A percentile compares a stretch with the other conserved stretches of the same genome.
Evolutionary conservation across 2,113 vertebrate genomes (phyloP).

Genomic region (Brachyistius frenatus): DNA sequence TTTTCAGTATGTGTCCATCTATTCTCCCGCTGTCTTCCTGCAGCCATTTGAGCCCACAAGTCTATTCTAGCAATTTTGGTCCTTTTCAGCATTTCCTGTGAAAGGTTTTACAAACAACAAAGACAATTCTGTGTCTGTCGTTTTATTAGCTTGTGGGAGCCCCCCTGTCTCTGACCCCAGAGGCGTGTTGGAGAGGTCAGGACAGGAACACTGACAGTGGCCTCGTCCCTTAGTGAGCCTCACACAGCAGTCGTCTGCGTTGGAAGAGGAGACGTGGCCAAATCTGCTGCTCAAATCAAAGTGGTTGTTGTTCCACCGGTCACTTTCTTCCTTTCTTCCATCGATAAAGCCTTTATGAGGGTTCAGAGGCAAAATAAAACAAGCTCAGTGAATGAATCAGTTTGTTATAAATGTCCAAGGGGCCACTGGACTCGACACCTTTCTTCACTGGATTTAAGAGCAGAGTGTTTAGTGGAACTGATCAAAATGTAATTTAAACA

Average conservation of each 20-base stretch:
- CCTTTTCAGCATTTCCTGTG: conserved; percentile 48
- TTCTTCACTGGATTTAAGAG: conserved; percentile 2
- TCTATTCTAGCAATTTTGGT: conserved; percentile 62
- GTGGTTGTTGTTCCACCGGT: conserved; percentile 58
- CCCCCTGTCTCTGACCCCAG: conserved; percentile 65
- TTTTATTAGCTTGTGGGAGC: conserved; percentile 76
- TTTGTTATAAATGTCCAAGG: conserved; percentile 20
- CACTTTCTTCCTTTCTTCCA: conserved; percentile 24
- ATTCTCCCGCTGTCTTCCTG: conserved; percentile 34
- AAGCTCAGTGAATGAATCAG: conserved; percentile 24
- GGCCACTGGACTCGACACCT: conserved; percentile 11
- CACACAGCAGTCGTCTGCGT: conserved; percentile 63
- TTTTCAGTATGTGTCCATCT: conserved; percentile 54
- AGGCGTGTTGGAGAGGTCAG: conserved; percentile 65
- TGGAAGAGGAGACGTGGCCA: conserved; percentile 58
- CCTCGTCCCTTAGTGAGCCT: conserved; percentile 51
- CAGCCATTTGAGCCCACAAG: conserved; percentile 63
- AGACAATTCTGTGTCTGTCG: conserved; percentile 64
- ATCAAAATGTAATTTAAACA: not conserved
- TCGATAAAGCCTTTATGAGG: conserved; percentile 51
- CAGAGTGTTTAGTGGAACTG: conserved; percentile 26
- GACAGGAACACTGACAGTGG: conserved; percentile 57
- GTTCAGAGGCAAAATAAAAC: conserved; percentile 51
- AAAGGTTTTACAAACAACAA: conserved; percentile 63
- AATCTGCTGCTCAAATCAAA: conserved; percentile 47